Evolutionary conservation across 2,797 vertebrate genomes (phyloP).

Genomic region (Masticophis lateralis): DNA sequence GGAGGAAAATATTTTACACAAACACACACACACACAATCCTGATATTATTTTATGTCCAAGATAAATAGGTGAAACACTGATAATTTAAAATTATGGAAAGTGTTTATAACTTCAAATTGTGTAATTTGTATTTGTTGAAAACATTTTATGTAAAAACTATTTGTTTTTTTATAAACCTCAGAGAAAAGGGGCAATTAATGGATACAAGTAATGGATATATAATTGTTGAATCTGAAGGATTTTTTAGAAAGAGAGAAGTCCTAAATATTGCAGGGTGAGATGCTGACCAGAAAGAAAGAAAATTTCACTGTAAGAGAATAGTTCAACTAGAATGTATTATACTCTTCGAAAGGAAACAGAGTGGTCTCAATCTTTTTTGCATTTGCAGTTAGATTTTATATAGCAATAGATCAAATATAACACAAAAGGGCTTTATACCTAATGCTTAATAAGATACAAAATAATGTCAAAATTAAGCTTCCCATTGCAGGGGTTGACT

Average conservation of each 20-base stretch:
- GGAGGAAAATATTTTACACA: no score
- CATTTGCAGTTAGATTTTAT: slow-evolving; percentile 10
- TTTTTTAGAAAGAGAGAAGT: background rate
- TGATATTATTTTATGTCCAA: background rate
- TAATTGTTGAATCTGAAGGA: background rate
- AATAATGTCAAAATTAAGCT: slow-evolving; percentile 7
- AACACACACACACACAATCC: background rate
- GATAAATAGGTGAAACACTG: background rate
- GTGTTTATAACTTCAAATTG: background rate
- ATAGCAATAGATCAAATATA: background rate
- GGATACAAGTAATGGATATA: background rate
- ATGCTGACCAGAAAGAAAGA: slow-evolving; percentile 3
- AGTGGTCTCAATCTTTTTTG: background rate
- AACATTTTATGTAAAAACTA: background rate
- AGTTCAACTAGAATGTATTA: background rate
- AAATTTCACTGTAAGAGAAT: background rate
- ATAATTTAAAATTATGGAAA: background rate
- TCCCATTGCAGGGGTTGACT: background rate
- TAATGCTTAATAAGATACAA: slow-evolving; percentile 14
- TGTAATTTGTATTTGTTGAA: background rate
- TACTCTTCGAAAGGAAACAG: background rate
- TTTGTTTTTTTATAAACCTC: background rate
- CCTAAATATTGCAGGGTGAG: background rate
- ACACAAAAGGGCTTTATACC: background rate
- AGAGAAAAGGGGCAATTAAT: background rate